Percentiles rank a stretch among this genome's conserved stretches.
phyloP scores from a whole-genome alignment of 2,888 invertebrate species.

The Plagodis pulveraria region DNA sequence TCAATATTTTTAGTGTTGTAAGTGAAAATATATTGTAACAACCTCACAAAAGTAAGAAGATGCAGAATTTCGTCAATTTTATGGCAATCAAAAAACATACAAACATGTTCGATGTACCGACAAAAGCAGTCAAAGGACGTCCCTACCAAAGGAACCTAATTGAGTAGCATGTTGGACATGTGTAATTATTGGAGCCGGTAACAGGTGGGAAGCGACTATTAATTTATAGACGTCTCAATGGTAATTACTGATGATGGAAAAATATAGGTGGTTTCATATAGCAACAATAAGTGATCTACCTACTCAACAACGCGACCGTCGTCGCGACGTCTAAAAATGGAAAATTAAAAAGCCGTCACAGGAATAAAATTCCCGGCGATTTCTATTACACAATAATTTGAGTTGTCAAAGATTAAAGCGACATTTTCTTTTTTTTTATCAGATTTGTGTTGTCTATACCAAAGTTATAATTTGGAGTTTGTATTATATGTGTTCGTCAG shows the following conservation, averaged over 20 bases:
- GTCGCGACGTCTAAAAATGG: too few species aligned
- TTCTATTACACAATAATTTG: neutral
- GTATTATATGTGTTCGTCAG: too few species aligned
- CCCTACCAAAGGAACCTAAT: slow-evolving; percentile 14
- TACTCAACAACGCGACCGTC: neutral
- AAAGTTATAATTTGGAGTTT: too few species aligned
- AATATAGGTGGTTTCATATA: slow-evolving; percentile 8
- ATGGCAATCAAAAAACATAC: too few species aligned
- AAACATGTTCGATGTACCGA: too few species aligned
- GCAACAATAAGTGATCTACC: slow-evolving; percentile 4
- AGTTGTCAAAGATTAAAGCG: too few species aligned
- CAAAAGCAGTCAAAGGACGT: neutral
- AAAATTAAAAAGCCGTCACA: neutral
- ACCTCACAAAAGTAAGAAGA: too few species aligned
- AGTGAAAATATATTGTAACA: too few species aligned
- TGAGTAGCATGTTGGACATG: slow-evolving; percentile 11
- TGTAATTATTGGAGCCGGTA: slow-evolving; percentile 50
- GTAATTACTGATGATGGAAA: slow-evolving; percentile 24
- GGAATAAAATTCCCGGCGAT: neutral
- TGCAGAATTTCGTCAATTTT: too few species aligned
- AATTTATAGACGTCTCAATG: slow-evolving; percentile 30
- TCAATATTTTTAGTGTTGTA: too few species aligned
- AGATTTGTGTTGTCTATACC: too few species aligned
- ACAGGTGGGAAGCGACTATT: slow-evolving; percentile 41
- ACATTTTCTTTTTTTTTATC: too few species aligned